Conservation (phyloP, 2,797 vertebrate species). For the Philypnodon macrostomus region DNA sequence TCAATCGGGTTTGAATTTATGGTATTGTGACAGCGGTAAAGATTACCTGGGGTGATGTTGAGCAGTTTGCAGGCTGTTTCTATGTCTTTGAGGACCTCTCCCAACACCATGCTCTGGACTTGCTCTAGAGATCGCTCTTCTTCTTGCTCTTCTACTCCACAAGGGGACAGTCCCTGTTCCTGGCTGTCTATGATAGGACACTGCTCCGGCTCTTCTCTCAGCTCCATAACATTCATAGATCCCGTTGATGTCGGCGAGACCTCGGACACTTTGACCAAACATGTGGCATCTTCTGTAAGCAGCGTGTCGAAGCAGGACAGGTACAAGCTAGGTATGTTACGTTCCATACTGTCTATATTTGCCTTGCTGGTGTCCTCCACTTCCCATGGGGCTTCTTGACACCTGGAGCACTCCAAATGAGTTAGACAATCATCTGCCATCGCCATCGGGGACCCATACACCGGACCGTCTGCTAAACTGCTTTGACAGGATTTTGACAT, state of each 20-base stretch:
- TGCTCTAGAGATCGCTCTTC: constrained; percentile 94
- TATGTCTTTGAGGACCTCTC: constrained; percentile 97
- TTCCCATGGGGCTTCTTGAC: constrained; percentile 76
- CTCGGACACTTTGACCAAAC: constrained; percentile 80
- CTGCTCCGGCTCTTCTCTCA: constrained; percentile 78
- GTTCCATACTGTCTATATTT: constrained; percentile 73
- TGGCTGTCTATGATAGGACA: constrained; percentile 98
- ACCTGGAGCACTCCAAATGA: constrained; percentile 70
- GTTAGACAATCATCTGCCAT: constrained; percentile 75
- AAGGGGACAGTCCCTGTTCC: constrained; percentile 80
- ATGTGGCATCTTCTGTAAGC: constrained; percentile 80
- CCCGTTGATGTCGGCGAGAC: constrained; percentile 40
- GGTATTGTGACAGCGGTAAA: too few species aligned
- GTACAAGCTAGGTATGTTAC: constrained; percentile 80
- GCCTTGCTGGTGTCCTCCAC: constrained; percentile 78
- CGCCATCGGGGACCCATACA: constrained; percentile 65
- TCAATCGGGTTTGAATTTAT: too few species aligned
- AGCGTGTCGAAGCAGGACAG: constrained; percentile 93
- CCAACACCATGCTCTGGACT: constrained; percentile 96
- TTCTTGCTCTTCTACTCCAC: constrained; percentile 81
- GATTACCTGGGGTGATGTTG: constrained; percentile 89
- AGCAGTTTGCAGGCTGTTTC: constrained; percentile 96
- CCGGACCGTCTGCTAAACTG: constrained; percentile 62
- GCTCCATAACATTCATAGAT: constrained; percentile 41
- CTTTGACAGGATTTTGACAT: constrained; percentile 88